These are phyloP conservation scores for Felis catus DNA, from an alignment of 2,113 vertebrate genomes.

Conservation along the genomic window DNA sequence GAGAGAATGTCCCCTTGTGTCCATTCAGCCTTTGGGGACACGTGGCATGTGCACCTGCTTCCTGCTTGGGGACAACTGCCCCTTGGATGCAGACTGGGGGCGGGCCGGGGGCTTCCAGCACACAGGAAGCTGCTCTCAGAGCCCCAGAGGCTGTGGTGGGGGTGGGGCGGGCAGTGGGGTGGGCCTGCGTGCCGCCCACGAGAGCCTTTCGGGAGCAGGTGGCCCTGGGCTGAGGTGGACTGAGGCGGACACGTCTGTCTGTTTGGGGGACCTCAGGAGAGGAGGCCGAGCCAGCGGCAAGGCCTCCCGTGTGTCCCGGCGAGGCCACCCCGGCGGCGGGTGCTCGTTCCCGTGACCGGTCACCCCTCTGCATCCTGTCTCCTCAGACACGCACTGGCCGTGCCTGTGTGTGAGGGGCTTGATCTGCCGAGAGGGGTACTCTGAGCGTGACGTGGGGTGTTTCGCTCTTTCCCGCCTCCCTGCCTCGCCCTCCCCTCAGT, in stretches of 20 bases:
- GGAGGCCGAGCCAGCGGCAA: neutral
- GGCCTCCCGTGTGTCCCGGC: neutral
- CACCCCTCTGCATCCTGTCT: neutral
- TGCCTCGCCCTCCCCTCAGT: neutral
- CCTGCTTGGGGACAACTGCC: neutral
- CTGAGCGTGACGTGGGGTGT: neutral
- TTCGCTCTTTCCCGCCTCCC: neutral
- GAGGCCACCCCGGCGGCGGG: neutral
- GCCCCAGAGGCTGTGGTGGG: neutral
- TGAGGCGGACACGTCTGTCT: neutral
- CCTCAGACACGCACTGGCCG: fast-evolving
- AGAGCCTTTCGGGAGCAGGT: neutral
- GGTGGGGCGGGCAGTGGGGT: neutral
- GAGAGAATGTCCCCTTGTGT: conserved; percentile 64
- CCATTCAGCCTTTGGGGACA: neutral
- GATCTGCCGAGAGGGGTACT: neutral
- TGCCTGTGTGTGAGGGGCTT: neutral
- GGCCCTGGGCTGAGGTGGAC: neutral
- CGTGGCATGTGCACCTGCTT: conserved; percentile 4
- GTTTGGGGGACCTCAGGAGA: neutral
- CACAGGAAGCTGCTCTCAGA: neutral
- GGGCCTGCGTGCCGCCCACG: neutral
- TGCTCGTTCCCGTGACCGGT: too few species aligned
- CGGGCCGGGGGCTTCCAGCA: neutral
- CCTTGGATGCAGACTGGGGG: neutral